Conservation (phyloP, 2,888 invertebrate species). For the Yponomeuta plumbellus region DNA sequence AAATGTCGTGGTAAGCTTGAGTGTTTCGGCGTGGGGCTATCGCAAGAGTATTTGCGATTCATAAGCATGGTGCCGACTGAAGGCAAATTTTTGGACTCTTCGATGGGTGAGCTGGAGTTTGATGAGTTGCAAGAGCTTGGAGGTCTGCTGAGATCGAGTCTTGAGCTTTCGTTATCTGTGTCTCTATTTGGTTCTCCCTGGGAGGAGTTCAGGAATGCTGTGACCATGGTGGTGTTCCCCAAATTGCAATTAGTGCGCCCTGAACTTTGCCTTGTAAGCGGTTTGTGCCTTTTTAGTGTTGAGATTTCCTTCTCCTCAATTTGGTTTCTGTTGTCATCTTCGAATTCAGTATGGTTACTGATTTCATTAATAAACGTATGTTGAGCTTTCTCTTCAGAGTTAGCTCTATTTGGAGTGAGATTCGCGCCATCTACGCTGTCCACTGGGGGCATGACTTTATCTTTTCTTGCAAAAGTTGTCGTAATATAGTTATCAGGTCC, state of each 20-base stretch:
- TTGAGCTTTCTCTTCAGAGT: conserved; percentile 70
- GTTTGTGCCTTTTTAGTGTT: conserved; percentile 79
- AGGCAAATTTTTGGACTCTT: conserved; percentile 49
- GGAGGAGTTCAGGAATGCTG: conserved; percentile 65
- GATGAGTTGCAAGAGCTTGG: conserved; percentile 66
- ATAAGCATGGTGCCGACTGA: conserved; percentile 62
- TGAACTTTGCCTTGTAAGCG: conserved; percentile 80
- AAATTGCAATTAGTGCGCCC: conserved; percentile 61
- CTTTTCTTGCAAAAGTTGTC: conserved; percentile 76
- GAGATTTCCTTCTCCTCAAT: conserved; percentile 70
- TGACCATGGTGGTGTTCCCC: conserved; percentile 64
- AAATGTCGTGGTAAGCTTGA: conserved; percentile 66
- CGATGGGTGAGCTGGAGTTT: conserved; percentile 59
- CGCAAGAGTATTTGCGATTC: conserved; percentile 64
- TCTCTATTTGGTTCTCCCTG: conserved; percentile 53
- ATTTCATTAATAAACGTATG: conserved; percentile 67
- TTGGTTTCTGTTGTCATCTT: conserved; percentile 69
- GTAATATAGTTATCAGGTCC: conserved; percentile 85
- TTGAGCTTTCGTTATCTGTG: conserved; percentile 51
- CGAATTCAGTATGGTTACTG: conserved; percentile 66
- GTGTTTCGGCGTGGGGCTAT: conserved; percentile 63
- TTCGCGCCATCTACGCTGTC: conserved; percentile 50
- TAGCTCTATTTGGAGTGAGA: conserved; percentile 57
- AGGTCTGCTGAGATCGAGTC: conserved; percentile 32
- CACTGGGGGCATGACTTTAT: conserved; percentile 43